Conservation (phyloP, 2,113 vertebrate species). For the Platichthys stellatus region DNA sequence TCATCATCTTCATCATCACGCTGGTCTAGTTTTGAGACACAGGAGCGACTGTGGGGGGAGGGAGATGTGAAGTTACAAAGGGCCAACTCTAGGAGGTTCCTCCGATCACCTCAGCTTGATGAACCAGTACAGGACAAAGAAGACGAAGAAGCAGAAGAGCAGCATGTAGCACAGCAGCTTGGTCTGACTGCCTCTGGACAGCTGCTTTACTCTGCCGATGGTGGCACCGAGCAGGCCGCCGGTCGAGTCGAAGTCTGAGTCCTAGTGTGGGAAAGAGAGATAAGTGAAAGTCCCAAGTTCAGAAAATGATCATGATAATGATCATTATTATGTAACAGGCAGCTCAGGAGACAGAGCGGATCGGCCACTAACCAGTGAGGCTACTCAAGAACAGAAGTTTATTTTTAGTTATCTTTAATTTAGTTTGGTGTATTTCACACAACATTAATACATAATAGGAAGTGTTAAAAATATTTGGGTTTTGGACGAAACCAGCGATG, state of each 20-base stretch:
- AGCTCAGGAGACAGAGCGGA: too few species aligned
- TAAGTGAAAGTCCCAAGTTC: not conserved
- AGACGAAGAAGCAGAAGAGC: conserved; percentile 93
- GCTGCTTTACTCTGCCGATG: conserved; percentile 90
- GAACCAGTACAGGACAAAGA: conserved; percentile 96
- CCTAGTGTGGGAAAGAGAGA: conserved; percentile 76
- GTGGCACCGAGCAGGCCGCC: conserved; percentile 93
- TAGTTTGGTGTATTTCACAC: too few species aligned
- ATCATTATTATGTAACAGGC: too few species aligned
- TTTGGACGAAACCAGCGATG: too few species aligned
- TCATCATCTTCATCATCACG: conserved; percentile 3
- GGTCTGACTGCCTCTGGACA: conserved; percentile 95
- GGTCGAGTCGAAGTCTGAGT: conserved; percentile 94
- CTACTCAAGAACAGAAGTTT: too few species aligned
- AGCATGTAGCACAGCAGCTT: conserved; percentile 95
- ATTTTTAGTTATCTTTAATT: too few species aligned
- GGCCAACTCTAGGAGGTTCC: conserved; percentile 8
- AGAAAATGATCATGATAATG: not conserved
- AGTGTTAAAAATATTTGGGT: too few species aligned
- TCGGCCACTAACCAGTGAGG: too few species aligned
- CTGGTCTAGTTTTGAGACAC: conserved; percentile 19
- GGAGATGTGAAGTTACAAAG: not conserved
- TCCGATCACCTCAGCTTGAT: conserved; percentile 86
- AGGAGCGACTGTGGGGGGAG: conserved; percentile 3
- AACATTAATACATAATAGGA: too few species aligned